phyloP scores from a whole-genome alignment of 2,113 vertebrate genomes.

The Xenotilapia longispinis region DNA sequence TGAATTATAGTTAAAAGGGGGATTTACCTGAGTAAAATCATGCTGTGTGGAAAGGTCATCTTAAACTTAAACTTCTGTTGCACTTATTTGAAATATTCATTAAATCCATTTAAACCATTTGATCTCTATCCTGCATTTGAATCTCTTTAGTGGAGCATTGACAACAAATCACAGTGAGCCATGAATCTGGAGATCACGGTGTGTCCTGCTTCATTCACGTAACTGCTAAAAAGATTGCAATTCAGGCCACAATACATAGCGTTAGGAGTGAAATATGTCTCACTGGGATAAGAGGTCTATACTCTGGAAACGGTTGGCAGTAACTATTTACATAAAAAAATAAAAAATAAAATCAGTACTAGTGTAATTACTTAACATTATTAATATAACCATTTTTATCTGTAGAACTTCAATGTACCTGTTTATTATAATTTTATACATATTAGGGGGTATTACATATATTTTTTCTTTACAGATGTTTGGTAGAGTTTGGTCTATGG shows the following conservation, averaged over 20 bases:
- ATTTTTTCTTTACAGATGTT: not conserved
- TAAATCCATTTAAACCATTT: fast-evolving
- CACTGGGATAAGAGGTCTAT: fast-evolving
- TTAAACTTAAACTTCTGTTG: not conserved
- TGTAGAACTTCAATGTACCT: not conserved
- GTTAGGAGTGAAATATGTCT: not conserved
- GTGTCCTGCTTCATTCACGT: not conserved
- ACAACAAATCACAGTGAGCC: not conserved
- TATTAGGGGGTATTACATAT: fast-evolving
- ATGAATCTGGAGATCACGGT: not conserved
- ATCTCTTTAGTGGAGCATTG: not conserved
- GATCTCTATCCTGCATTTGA: not conserved
- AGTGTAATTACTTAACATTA: not conserved
- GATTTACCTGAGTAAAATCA: not conserved
- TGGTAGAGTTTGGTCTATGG: not conserved
- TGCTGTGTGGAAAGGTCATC: fast-evolving
- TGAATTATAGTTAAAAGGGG: not conserved
- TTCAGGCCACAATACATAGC: not conserved
- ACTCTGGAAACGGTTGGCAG: fast-evolving
- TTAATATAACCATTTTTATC: not conserved
- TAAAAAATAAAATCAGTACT: too few relatives aligned
- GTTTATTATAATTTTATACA: not conserved
- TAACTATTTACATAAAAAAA: not conserved
- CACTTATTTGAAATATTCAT: not conserved
- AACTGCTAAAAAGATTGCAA: not conserved